Evolutionary conservation across 2,888 invertebrate species (phyloP).

Genomic region (Drosophila mercatorum): DNA sequence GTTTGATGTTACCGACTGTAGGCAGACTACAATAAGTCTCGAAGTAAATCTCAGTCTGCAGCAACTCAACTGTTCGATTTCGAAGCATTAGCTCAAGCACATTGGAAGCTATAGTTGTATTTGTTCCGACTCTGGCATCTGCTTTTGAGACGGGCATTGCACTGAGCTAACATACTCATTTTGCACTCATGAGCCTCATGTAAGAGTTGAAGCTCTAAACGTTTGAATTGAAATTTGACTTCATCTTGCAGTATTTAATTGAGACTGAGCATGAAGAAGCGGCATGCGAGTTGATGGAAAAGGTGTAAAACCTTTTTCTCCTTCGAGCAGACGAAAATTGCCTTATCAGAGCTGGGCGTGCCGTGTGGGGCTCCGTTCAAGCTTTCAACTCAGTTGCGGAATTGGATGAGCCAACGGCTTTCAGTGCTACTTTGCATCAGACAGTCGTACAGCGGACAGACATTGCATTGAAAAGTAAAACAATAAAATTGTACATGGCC

Average conservation of each 20-base stretch:
- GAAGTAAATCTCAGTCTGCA: no score
- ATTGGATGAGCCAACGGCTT: conserved; percentile 7
- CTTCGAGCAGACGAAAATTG: not conserved
- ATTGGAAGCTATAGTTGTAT: no score
- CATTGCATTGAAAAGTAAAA: conserved; percentile 73
- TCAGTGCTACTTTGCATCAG: conserved; percentile 8
- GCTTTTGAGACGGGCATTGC: no score
- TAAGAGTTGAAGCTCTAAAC: not conserved
- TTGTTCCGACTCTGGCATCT: no score
- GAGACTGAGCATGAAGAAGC: not conserved
- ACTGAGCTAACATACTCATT: no score
- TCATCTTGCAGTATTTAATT: not conserved
- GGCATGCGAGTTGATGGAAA: not conserved
- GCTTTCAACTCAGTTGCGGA: conserved; percentile 5
- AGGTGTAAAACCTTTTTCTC: conserved; percentile 1
- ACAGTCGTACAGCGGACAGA: conserved; percentile 38
- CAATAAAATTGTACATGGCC: conserved; percentile 75
- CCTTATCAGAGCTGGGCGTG: conserved; percentile 11
- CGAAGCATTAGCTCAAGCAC: no score
- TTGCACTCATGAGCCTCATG: no score
- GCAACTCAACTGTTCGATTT: no score
- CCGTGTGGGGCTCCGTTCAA: not conserved
- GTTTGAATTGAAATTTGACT: not conserved
- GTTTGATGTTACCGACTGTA: no score
- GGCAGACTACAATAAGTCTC: no score